These are phyloP conservation scores for Jordanella pulchra DNA, from an alignment of 2,797 vertebrate genomes.

Conservation along the genomic window DNA sequence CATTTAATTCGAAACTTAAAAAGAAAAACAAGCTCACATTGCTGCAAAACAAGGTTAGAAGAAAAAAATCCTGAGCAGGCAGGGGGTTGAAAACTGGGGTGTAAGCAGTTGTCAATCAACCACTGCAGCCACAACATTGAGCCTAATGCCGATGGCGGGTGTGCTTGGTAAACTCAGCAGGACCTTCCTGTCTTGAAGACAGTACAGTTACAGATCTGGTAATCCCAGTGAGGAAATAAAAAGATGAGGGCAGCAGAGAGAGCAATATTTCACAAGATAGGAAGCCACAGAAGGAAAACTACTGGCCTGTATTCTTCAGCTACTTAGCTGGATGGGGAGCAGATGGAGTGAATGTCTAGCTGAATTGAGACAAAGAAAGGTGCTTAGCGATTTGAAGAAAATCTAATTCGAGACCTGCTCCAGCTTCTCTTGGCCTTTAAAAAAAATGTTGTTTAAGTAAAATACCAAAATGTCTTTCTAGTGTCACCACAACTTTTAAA, in stretches of 20 bases:
- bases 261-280: slow-evolving; percentile 36
- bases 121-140: slow-evolving; percentile 68
- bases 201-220: slow-evolving; percentile 84
- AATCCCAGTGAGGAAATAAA: slow-evolving; percentile 81
- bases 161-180: slow-evolving; percentile 79
- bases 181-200: slow-evolving; percentile 61
- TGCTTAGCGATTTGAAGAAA: slow-evolving; percentile 11
- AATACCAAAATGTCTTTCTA: slow-evolving; percentile 11
- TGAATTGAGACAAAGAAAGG: slow-evolving; percentile 57
- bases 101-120: slow-evolving; percentile 23
- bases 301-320: slow-evolving; percentile 48
- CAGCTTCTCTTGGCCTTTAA: neutral
- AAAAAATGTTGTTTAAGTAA: slow-evolving; percentile 2
- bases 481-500: slow-evolving; percentile 19
- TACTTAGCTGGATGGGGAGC: slow-evolving; percentile 68
- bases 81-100: slow-evolving; percentile 1
- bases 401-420: neutral
- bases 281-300: slow-evolving; percentile 38
- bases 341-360: slow-evolving; percentile 62
- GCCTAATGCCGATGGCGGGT: slow-evolving; percentile 74
- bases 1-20: too few relatives aligned
- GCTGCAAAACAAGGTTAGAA: neutral
- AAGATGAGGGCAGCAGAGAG: slow-evolving; percentile 56
- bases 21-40: slow-evolving; percentile 7
- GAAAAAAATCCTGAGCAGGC: neutral